Evolutionary conservation across 2,888 invertebrate genomes (phyloP).

Genomic region (Amorpha juglandis): DNA sequence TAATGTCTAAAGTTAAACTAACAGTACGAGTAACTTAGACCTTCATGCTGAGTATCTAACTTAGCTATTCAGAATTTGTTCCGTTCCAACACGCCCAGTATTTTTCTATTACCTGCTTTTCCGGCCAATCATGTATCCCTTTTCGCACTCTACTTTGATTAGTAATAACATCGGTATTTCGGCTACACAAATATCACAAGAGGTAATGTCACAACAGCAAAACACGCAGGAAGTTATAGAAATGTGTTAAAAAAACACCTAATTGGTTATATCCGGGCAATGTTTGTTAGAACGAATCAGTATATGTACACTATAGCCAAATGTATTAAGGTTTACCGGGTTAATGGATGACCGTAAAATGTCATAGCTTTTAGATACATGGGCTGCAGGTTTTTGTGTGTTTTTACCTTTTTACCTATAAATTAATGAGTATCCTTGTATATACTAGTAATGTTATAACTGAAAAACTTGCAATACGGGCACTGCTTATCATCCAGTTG

Average conservation of each 20-base stretch:
- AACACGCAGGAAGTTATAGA: conserved; percentile 35
- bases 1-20: too few relatives aligned
- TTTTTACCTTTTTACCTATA: too few relatives aligned
- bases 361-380: not conserved
- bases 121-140: not conserved
- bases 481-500: too few relatives aligned
- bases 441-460: too few relatives aligned
- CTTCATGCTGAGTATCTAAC: too few relatives aligned
- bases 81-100: too few relatives aligned
- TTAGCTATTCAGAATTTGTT: too few relatives aligned
- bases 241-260: conserved; percentile 39
- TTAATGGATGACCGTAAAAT: not conserved
- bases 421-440: too few relatives aligned
- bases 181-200: conserved; percentile 8
- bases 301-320: not conserved
- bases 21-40: too few relatives aligned
- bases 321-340: not conserved
- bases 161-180: not conserved
- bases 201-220: not conserved
- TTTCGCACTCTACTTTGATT: not conserved
- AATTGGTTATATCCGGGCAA: conserved; percentile 41
- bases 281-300: conserved; percentile 30
- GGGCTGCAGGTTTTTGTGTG: not conserved
- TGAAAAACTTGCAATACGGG: too few relatives aligned
- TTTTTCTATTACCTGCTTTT: too few relatives aligned